phyloP scores from a whole-genome alignment of 2,113 vertebrate genomes.

The Castor canadensis region DNA sequence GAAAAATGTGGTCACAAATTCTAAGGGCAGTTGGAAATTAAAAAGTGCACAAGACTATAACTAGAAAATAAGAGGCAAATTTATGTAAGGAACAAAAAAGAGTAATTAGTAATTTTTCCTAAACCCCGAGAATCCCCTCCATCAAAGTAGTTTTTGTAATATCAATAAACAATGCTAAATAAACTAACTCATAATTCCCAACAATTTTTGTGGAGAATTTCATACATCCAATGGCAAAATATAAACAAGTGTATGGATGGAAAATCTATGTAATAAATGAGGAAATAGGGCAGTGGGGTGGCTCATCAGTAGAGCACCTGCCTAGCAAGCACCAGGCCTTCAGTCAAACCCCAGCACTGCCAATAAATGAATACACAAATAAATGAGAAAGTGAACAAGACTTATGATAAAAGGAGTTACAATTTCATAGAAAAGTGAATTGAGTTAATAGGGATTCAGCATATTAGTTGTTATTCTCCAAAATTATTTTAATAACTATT shows the following conservation, averaged over 20 bases:
- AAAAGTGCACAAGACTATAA: conserved; percentile 5
- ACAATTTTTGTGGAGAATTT: not conserved
- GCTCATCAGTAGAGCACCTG: too few relatives aligned
- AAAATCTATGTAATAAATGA: conserved; percentile 10
- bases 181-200: not conserved
- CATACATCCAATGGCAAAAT: not conserved
- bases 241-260: not conserved
- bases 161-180: not conserved
- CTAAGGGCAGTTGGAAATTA: not conserved
- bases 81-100: not conserved
- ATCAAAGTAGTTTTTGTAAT: not conserved
- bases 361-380: not conserved
- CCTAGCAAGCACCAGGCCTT: too few relatives aligned
- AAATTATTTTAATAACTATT: not conserved
- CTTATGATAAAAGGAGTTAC: not conserved
- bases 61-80: conserved; percentile 15
- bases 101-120: not conserved
- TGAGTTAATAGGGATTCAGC: not conserved
- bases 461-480: not conserved
- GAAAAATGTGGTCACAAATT: not conserved
- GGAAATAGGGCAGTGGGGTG: too few relatives aligned
- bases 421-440: not conserved
- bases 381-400: not conserved
- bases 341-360: too few relatives aligned
- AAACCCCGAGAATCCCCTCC: not conserved